A percentile compares a stretch with the other conserved stretches of the same genome.
phyloP scores from a whole-genome alignment of 2,888 invertebrate genomes.

The Sialis fuliginosa region DNA sequence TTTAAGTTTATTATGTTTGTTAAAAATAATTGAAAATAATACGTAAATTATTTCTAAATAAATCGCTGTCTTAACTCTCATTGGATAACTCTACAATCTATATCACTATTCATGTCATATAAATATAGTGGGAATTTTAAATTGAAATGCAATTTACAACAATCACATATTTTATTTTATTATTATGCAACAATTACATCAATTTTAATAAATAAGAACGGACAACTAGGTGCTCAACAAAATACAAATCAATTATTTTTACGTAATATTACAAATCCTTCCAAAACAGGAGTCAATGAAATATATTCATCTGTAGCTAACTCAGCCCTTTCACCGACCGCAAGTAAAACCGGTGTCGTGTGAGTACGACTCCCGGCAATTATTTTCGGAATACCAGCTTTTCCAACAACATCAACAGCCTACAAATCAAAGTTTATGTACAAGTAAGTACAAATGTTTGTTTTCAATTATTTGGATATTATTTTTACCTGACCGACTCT shows the following conservation, averaged over 20 bases:
- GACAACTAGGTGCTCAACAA: too few relatives aligned
- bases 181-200: too few relatives aligned
- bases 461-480: not conserved
- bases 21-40: too few relatives aligned
- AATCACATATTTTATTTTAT: too few relatives aligned
- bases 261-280: slow-evolving; percentile 93
- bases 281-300: slow-evolving; percentile 83
- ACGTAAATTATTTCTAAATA: too few relatives aligned
- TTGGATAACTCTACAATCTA: too few relatives aligned
- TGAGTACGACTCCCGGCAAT: slow-evolving; percentile 99
- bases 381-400: slow-evolving; percentile 97
- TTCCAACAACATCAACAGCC: slow-evolving; percentile 97
- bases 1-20: too few relatives aligned
- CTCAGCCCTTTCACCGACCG: slow-evolving; percentile 92
- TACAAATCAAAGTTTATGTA: slow-evolving; percentile 18
- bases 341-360: slow-evolving; percentile 90
- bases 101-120: too few relatives aligned
- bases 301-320: slow-evolving; percentile 92
- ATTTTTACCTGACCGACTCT: slow-evolving; percentile 55
- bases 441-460: slow-evolving; percentile 3
- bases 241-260: slow-evolving; percentile 33
- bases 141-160: too few relatives aligned
- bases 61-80: too few relatives aligned
- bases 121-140: too few relatives aligned
- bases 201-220: too few relatives aligned